phyloP scores from a whole-genome alignment of 1,140 invertebrate genomes.

The Zophobas morio region DNA sequence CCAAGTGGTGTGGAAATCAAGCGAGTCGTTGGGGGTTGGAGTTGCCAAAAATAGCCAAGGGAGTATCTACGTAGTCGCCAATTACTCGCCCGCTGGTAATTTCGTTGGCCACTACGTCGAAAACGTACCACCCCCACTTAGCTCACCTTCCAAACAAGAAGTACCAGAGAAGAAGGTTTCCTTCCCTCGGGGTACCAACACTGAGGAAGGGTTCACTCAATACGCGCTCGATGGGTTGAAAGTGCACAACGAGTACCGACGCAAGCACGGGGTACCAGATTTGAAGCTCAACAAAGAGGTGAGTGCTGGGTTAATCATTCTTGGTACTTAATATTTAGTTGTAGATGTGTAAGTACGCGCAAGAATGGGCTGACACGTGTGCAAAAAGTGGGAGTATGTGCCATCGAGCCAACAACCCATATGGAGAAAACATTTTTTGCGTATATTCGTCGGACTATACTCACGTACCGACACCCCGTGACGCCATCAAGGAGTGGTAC shows the following conservation, averaged over 20 bases:
- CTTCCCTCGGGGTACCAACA: constrained; percentile 8
- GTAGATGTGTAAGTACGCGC: constrained; percentile 71
- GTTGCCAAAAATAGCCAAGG: constrained; percentile 79
- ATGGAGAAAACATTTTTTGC: constrained; percentile 75
- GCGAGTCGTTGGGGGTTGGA: constrained; percentile 83
- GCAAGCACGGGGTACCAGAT: constrained; percentile 78
- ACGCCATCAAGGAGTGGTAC: constrained; percentile 80
- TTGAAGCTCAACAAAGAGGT: constrained; percentile 77
- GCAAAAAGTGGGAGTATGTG: constrained; percentile 78
- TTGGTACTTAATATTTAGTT: constrained; percentile 52
- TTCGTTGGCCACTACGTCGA: constrained; percentile 82
- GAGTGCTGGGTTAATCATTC: constrained; percentile 60
- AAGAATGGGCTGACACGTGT: constrained; percentile 85
- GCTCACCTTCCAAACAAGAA: background rate
- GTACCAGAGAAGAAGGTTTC: constrained; percentile 9
- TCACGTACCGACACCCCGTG: constrained; percentile 74
- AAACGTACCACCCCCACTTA: constrained; percentile 76
- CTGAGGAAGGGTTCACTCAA: constrained; percentile 51
- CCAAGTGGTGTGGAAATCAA: constrained; percentile 87
- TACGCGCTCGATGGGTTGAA: constrained; percentile 77
- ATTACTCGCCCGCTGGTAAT: constrained; percentile 91
- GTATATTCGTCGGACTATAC: constrained; percentile 80
- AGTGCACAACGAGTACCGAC: constrained; percentile 85
- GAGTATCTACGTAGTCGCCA: constrained; percentile 85
- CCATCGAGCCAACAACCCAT: constrained; percentile 71